Evolutionary conservation across 2,113 vertebrate species (phyloP).

Genomic region (Labeo catla): DNA sequence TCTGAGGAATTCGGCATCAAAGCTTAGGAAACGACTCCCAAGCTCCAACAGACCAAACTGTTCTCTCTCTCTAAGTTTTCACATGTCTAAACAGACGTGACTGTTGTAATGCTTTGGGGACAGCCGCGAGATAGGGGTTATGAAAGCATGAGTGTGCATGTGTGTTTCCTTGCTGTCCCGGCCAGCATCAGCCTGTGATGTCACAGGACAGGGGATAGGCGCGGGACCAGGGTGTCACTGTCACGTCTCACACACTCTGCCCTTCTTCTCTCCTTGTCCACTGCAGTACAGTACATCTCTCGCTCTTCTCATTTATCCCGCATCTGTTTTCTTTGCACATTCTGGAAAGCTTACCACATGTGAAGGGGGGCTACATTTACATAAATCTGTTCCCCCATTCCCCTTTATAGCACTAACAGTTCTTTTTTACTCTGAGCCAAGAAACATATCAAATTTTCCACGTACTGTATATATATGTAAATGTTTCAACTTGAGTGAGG

Average conservation of each 20-base stretch:
- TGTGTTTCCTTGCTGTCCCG: conserved; percentile 21
- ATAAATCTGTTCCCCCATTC: background rate
- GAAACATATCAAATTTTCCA: background rate
- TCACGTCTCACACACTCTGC: conserved; percentile 46
- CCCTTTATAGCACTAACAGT: background rate
- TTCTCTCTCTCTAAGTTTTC: background rate
- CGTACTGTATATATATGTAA: background rate
- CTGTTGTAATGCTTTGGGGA: background rate
- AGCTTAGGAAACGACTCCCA: background rate
- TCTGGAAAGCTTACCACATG: background rate
- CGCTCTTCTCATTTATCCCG: conserved; percentile 8
- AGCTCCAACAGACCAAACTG: background rate
- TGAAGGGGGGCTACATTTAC: background rate
- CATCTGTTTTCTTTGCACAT: background rate
- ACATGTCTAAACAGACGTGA: conserved; percentile 15
- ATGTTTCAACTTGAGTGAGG: background rate
- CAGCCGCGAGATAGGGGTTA: conserved; percentile 7
- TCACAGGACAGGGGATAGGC: conserved; percentile 56
- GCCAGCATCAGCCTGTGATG: conserved; percentile 49
- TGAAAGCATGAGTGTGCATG: conserved; percentile 30
- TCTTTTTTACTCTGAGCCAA: background rate
- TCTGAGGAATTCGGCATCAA: background rate
- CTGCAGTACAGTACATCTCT: conserved; percentile 11
- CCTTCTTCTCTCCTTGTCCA: conserved; percentile 3
- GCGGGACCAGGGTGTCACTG: conserved; percentile 52